Evolutionary conservation across 2,113 vertebrate genomes (phyloP).

Genomic region (Erpornis zantholeuca): DNA sequence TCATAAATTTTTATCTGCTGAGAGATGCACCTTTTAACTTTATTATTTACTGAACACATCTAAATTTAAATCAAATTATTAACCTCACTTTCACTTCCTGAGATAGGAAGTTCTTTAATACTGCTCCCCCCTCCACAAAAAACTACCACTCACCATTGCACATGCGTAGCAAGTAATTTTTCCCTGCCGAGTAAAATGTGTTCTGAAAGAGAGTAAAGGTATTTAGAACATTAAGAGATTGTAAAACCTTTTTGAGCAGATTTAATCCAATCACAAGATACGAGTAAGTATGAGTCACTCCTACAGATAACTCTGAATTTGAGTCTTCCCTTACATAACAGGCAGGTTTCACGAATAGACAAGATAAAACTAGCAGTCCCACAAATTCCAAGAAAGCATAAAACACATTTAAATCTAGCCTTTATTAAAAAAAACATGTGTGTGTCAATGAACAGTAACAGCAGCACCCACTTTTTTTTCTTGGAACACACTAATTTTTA

Average conservation of each 20-base stretch:
- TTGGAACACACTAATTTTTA: neutral
- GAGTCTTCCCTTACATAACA: neutral
- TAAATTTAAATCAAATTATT: neutral
- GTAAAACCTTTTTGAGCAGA: neutral
- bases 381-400: neutral
- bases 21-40: neutral
- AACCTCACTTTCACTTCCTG: neutral
- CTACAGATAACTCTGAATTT: neutral
- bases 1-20: neutral
- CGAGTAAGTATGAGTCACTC: neutral
- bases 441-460: neutral
- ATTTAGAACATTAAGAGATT: neutral
- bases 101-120: neutral
- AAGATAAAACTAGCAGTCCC: neutral
- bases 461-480: neutral
- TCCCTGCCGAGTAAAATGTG: constrained; percentile 95
- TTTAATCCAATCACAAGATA: neutral
- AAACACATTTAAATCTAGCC: neutral
- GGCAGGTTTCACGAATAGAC: neutral
- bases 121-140: neutral
- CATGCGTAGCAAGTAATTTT: constrained; percentile 98
- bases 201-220: constrained; percentile 73
- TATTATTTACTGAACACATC: neutral
- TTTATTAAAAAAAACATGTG: neutral
- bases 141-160: constrained; percentile 89